phyloP scores from a whole-genome alignment of 2,113 vertebrate genomes.

The Urocolius indicus region DNA sequence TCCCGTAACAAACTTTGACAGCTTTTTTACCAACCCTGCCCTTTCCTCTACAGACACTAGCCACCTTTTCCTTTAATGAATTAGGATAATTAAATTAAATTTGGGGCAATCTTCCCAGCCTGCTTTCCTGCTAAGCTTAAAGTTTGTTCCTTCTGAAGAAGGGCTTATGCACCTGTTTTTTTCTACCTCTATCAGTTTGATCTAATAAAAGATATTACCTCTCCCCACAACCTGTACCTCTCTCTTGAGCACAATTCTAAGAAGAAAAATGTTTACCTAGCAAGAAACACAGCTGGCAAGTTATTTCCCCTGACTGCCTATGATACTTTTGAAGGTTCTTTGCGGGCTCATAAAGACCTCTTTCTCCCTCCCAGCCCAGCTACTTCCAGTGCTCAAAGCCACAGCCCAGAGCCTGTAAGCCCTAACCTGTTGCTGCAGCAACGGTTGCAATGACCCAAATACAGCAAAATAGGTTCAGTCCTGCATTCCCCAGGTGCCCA shows the following conservation, averaged over 20 bases:
- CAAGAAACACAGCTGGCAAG: conserved; percentile 34
- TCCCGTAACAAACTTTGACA: background rate
- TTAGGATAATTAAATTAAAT: conserved; percentile 34
- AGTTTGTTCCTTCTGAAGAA: background rate
- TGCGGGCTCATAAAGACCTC: conserved; percentile 22
- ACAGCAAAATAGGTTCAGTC: background rate
- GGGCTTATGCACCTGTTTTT: background rate
- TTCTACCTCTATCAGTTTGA: conserved; percentile 36
- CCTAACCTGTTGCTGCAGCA: background rate
- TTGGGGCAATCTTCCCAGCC: background rate
- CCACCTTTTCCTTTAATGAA: background rate
- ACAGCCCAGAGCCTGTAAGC: background rate
- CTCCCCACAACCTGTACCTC: background rate
- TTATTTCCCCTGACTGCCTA: conserved; percentile 45
- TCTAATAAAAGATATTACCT: conserved; percentile 57
- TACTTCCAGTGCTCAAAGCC: background rate
- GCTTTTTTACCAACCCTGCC: background rate
- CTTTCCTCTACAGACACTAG: background rate
- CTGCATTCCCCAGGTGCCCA: background rate
- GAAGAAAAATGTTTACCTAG: conserved; percentile 42
- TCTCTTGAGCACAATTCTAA: conserved; percentile 64
- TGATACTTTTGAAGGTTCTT: background rate
- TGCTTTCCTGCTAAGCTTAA: background rate
- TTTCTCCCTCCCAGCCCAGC: conserved; percentile 24
- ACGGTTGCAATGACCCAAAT: background rate